Evolutionary conservation across 2,797 vertebrate species (phyloP).

Genomic region (Columba guinea): DNA sequence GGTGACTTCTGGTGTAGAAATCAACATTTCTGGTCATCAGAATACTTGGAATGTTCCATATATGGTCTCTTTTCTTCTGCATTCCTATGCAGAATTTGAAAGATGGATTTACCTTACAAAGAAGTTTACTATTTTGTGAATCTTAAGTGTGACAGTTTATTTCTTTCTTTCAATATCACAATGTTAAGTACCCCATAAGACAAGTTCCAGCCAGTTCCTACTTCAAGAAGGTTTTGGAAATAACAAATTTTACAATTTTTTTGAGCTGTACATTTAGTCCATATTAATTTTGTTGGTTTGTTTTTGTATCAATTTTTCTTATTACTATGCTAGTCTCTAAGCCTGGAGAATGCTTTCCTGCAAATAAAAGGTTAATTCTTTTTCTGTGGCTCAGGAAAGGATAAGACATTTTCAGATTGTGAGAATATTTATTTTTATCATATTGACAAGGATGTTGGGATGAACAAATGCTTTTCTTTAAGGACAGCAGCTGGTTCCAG

Average conservation of each 20-base stretch:
- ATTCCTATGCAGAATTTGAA: not conserved
- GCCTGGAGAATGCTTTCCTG: not conserved
- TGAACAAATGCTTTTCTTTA: not conserved
- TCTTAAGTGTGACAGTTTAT: not conserved
- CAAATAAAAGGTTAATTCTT: not conserved
- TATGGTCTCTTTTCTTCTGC: not conserved
- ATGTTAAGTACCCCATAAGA: not conserved
- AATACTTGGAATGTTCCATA: not conserved
- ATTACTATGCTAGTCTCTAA: not conserved
- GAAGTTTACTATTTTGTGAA: not conserved
- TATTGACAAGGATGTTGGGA: not conserved
- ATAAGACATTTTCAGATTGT: not conserved
- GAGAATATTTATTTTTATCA: constrained; percentile 56
- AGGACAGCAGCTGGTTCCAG: constrained; percentile 54
- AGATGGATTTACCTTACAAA: not conserved
- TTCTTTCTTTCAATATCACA: not conserved
- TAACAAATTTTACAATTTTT: fast-evolving
- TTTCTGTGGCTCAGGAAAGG: not conserved
- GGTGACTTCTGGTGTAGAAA: not conserved
- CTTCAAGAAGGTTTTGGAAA: not conserved
- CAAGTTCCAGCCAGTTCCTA: not conserved
- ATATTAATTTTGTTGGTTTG: not conserved
- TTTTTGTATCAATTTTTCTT: not conserved
- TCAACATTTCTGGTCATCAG: not conserved
- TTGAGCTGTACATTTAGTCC: not conserved